A percentile compares a stretch with the other conserved stretches of the same genome.
These are phyloP conservation scores for Vesta saturnalis DNA, from an alignment of 2,888 invertebrate genomes.

Conservation along the genomic window DNA sequence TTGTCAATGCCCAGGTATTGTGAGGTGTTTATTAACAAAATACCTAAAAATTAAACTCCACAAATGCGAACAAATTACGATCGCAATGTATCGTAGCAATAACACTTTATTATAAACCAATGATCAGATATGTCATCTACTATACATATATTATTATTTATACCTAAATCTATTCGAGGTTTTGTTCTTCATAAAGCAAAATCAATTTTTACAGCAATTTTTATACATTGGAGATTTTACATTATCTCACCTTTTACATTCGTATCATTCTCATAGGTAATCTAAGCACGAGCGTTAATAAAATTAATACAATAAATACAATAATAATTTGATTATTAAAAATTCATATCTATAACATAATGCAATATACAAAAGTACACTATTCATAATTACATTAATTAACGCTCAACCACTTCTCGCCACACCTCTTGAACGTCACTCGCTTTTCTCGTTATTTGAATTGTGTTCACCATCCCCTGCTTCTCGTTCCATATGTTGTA, in stretches of 20 bases:
- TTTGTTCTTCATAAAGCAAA: conserved; percentile 3
- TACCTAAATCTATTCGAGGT: neutral
- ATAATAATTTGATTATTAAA: conserved; percentile 3
- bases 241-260: neutral
- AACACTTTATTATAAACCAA: conserved; percentile 11
- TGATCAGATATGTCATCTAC: conserved; percentile 7
- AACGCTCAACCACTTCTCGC: neutral
- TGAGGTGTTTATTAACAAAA: no score
- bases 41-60: no score
- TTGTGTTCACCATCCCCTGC: conserved; percentile 65
- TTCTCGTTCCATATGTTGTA: conserved; percentile 66
- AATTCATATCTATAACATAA: conserved; percentile 5
- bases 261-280: neutral
- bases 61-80: no score
- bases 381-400: neutral
- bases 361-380: neutral
- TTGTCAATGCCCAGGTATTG: no score
- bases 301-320: neutral
- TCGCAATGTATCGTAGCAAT: neutral
- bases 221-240: neutral
- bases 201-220: conserved; percentile 3
- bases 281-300: neutral
- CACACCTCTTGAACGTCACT: conserved; percentile 52
- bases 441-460: conserved; percentile 49
- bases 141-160: conserved; percentile 1